Evolutionary conservation across 2,113 vertebrate species (phyloP).

Genomic region (Tychaedon coryphoeus): DNA sequence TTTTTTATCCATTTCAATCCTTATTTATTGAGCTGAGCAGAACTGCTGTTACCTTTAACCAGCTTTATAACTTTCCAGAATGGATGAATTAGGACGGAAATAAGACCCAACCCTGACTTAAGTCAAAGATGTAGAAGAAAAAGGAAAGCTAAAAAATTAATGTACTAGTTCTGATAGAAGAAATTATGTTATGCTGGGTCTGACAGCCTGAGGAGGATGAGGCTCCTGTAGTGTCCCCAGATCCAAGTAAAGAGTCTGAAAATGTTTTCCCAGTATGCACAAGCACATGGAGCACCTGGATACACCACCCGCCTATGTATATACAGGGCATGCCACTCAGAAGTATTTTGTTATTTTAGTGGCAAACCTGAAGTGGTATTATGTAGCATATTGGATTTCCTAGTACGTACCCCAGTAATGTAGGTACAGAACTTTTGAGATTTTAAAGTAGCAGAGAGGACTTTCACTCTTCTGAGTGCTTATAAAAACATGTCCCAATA

Average conservation of each 20-base stretch:
- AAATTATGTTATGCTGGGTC: neutral
- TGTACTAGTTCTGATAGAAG: neutral
- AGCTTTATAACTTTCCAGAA: neutral
- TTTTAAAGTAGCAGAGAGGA: neutral
- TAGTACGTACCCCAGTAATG: neutral
- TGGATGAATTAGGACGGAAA: neutral
- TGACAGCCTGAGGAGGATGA: neutral
- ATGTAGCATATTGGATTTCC: neutral
- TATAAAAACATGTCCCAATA: neutral
- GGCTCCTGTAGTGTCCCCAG: neutral
- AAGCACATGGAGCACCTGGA: neutral
- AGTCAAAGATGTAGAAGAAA: neutral
- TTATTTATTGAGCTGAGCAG: slow-evolving; percentile 13
- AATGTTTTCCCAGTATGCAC: neutral
- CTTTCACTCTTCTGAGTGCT: neutral
- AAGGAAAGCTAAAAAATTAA: neutral
- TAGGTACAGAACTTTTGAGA: neutral
- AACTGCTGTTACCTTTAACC: neutral
- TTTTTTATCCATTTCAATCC: neutral
- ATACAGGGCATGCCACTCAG: neutral
- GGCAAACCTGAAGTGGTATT: neutral
- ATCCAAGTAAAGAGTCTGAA: neutral
- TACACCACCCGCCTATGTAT: neutral
- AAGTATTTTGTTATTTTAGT: neutral
- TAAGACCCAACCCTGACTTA: neutral